These are phyloP conservation scores for Pseudochromis fuscus DNA, from an alignment of 2,797 vertebrate genomes.

Conservation along the genomic window DNA sequence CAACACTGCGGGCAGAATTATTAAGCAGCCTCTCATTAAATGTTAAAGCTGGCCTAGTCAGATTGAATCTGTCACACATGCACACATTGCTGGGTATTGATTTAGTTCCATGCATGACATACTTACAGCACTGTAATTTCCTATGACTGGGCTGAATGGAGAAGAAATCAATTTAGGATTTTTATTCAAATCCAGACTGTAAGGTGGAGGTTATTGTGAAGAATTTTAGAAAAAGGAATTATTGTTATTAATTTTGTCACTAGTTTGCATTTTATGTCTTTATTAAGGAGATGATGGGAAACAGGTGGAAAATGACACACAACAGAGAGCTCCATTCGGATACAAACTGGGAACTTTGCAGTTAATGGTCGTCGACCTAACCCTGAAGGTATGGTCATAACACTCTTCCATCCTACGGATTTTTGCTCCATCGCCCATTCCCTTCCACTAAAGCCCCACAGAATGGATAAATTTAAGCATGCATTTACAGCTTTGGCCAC, in stretches of 20 bases:
- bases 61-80: conserved; percentile 52
- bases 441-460: background rate
- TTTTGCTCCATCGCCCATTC: background rate
- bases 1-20: conserved; percentile 36
- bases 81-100: conserved; percentile 40
- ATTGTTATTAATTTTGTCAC: background rate
- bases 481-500: background rate
- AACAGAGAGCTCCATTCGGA: background rate
- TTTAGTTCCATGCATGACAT: conserved; percentile 44
- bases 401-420: background rate
- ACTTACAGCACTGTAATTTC: conserved; percentile 57
- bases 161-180: conserved; percentile 15
- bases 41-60: conserved; percentile 68
- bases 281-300: background rate
- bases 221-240: background rate
- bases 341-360: background rate
- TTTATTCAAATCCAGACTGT: conserved; percentile 1
- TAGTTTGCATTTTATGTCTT: background rate
- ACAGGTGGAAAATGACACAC: background rate
- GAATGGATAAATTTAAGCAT: background rate
- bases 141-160: conserved; percentile 24
- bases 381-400: background rate
- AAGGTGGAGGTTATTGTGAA: conserved; percentile 10
- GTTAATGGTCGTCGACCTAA: background rate
- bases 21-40: conserved; percentile 63